phyloP scores from a whole-genome alignment of 1,140 invertebrate species.

The Diorhabda carinulata region DNA sequence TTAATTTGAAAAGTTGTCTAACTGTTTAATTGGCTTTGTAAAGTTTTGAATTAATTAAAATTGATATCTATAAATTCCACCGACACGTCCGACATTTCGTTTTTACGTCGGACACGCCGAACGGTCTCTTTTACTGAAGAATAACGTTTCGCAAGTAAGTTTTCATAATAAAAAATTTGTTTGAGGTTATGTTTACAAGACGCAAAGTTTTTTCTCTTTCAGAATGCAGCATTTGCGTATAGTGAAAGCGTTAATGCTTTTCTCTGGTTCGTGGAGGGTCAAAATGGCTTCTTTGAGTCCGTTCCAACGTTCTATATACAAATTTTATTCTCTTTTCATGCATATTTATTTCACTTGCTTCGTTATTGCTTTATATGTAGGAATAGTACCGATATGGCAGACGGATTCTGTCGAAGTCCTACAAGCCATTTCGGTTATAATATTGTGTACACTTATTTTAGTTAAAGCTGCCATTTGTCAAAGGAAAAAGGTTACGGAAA shows the following conservation, averaged over 20 bases:
- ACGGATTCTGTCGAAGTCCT: background rate
- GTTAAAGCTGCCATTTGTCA: constrained; percentile 6
- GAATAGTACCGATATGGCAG: background rate
- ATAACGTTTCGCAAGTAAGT: too few relatives aligned
- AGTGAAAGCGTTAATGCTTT: constrained; percentile 4
- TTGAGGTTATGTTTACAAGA: too few relatives aligned
- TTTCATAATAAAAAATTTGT: too few relatives aligned
- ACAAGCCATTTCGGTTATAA: background rate
- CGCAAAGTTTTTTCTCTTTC: background rate
- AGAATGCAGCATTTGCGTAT: constrained; percentile 11
- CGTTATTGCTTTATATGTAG: background rate
- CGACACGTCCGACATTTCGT: too few relatives aligned
- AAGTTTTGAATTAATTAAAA: too few relatives aligned
- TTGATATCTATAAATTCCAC: too few relatives aligned
- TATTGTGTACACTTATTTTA: background rate
- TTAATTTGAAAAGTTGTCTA: too few relatives aligned
- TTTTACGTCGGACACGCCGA: too few relatives aligned
- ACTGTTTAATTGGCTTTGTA: too few relatives aligned
- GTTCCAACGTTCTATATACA: background rate
- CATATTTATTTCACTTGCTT: background rate
- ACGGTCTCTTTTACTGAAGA: too few relatives aligned
- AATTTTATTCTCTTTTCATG: background rate
- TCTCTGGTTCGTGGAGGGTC: constrained; percentile 5
- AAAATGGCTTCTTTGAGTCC: background rate
- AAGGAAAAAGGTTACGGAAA: background rate